Conservation (phyloP, 92 coral and sea anemone genomes). For the Bergia puertoricense region DNA sequence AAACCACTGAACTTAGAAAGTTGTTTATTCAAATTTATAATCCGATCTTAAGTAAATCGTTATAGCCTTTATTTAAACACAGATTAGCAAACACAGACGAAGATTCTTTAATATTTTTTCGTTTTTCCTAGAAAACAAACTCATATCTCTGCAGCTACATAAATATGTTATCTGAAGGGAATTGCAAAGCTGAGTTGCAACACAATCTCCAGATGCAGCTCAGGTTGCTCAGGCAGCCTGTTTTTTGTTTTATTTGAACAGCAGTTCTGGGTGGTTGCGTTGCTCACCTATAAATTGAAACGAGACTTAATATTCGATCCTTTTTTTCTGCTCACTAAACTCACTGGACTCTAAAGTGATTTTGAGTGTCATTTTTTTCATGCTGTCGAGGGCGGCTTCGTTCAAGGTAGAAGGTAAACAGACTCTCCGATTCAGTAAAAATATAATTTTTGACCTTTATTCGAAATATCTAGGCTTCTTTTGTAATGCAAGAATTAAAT, state of each 20-base stretch:
- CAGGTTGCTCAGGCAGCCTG: neutral
- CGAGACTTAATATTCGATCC: neutral
- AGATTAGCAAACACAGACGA: neutral
- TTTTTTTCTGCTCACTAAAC: neutral
- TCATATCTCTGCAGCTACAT: neutral
- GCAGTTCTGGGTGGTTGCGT: neutral
- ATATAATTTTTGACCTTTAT: neutral
- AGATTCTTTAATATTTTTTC: too few relatives aligned
- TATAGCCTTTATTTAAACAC: neutral
- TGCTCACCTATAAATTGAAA: neutral
- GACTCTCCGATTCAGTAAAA: too few relatives aligned
- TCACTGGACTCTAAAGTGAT: neutral
- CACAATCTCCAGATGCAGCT: neutral
- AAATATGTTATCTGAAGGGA: neutral
- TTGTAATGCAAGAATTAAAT: neutral
- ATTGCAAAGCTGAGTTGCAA: neutral
- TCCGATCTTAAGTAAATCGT: too few relatives aligned
- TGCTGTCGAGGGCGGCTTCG: neutral
- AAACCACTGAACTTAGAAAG: too few relatives aligned
- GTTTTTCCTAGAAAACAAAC: neutral
- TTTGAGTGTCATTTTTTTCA: neutral
- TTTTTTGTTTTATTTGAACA: neutral
- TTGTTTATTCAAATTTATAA: too few relatives aligned
- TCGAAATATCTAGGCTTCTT: too few relatives aligned
- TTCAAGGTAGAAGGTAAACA: neutral